These are phyloP conservation scores for Oreamnos americanus DNA, from an alignment of 2,113 vertebrate genomes.

Conservation along the genomic window DNA sequence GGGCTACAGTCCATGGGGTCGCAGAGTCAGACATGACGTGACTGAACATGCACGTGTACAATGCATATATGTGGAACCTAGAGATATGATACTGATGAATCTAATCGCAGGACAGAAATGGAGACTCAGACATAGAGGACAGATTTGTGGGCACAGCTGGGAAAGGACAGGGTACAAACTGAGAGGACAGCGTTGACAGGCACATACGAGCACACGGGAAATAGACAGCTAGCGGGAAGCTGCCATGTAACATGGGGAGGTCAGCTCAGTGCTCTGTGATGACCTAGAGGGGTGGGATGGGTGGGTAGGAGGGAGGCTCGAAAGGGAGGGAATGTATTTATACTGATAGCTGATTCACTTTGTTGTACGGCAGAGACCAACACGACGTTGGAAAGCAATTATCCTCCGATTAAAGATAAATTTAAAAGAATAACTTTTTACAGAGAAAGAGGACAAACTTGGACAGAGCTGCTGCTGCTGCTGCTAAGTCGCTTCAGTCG, in stretches of 20 bases:
- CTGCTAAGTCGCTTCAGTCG: no score
- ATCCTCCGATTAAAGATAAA: background rate
- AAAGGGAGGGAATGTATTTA: background rate
- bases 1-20: background rate
- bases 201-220: no score
- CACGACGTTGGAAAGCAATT: background rate
- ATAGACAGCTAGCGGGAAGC: background rate
- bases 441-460: background rate
- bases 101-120: background rate
- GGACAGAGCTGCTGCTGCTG: no score
- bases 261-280: background rate
- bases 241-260: accelerated
- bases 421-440: background rate
- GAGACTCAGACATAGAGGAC: background rate
- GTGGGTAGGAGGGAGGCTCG: background rate
- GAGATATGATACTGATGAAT: background rate
- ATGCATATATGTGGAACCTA: background rate
- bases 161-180: background rate
- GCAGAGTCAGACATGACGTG: background rate
- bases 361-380: background rate
- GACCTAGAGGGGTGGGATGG: background rate
- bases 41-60: accelerated
- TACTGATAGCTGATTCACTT: background rate
- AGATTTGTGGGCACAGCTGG: background rate
- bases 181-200: background rate